Conservation (phyloP, 2,113 vertebrate species). For the Sisor rabdophorus region DNA sequence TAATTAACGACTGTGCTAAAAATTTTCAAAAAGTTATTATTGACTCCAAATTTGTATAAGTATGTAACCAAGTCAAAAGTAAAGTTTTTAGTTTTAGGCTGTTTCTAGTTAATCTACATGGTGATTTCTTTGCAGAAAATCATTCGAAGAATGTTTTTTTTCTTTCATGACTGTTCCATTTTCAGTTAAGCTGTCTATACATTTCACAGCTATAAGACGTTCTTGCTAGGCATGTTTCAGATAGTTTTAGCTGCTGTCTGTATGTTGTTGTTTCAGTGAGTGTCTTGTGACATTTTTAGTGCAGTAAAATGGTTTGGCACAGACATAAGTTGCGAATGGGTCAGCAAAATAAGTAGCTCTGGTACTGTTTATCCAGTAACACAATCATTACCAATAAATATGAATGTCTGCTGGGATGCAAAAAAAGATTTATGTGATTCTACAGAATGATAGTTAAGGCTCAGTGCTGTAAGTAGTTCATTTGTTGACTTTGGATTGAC, state of each 20-base stretch:
- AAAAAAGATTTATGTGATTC: conserved; percentile 9
- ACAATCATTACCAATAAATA: conserved; percentile 17
- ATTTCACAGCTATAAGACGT: conserved; percentile 6
- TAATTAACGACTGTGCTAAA: too few relatives aligned
- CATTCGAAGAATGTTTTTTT: too few relatives aligned
- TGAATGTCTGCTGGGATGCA: conserved; percentile 5
- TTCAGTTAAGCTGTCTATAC: background rate
- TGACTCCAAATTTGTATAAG: too few relatives aligned
- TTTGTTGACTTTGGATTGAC: conserved; percentile 14
- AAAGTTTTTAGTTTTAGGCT: background rate
- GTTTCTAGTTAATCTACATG: background rate
- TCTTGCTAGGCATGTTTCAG: conserved; percentile 1
- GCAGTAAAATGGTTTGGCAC: conserved; percentile 21
- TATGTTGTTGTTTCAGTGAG: conserved; percentile 4
- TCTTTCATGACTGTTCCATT: background rate
- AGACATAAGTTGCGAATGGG: conserved; percentile 13
- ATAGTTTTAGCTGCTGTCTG: background rate
- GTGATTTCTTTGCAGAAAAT: background rate
- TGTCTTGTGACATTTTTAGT: conserved; percentile 22
- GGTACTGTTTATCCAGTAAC: conserved; percentile 31
- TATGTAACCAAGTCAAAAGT: background rate
- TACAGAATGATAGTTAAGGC: background rate
- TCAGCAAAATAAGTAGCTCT: conserved; percentile 18
- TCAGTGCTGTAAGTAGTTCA: background rate
- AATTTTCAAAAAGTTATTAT: too few relatives aligned